Evolutionary conservation across 2,888 invertebrate species (phyloP), one percentile per base, ranked within the genome.

Genomic region (Harpagoxenus sublaevis): DNA sequence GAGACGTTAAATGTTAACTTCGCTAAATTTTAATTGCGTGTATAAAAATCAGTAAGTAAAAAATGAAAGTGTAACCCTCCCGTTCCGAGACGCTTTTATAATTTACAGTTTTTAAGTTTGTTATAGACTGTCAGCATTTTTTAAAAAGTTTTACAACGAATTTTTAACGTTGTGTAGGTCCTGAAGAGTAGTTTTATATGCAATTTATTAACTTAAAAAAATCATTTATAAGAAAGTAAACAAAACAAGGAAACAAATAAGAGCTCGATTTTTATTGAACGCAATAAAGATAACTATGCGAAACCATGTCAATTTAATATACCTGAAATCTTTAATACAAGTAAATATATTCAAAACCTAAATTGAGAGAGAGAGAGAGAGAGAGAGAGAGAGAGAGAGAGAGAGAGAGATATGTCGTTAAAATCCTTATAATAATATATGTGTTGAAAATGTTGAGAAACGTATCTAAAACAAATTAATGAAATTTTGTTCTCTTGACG

Each of bases 271-370:
- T 77, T 83, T 60, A 60, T 78, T 77, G 23, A 78, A 78, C 12
- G 57, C 45, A 66, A 83, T 78, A 83, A 55, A 55, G 75, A 4
- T 31, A 66, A 77, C 39, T 66, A 60, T 66, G 18, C 60, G 39
- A 77, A 65, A 77, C 18, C 51, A 78, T 77, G 66, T 83, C 77
- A 83, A 74, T 83, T 77, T 66, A 83, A 77, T 73, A 77, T 68
- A 78, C 55, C 23, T 42, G 53, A 66, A 66, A 42, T 78, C 35
- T 60, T 81, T 23, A 51, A 75, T 3, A 60, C 39, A 45, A 51
- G 9, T 68, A 77, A 63, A 74, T 35, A 74, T 63, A 63, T 75
- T 42, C 15, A n/a, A 79, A 71, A 79, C 15, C 2, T 48, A 70
- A 70, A 60, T 42, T 70, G n/a, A 31, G n/a, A n/a, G n/a, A n/a